Percentiles rank a stretch among this genome's conserved stretches.
phyloP scores from a whole-genome alignment of 2,113 vertebrate species.

The Promerops cafer region DNA sequence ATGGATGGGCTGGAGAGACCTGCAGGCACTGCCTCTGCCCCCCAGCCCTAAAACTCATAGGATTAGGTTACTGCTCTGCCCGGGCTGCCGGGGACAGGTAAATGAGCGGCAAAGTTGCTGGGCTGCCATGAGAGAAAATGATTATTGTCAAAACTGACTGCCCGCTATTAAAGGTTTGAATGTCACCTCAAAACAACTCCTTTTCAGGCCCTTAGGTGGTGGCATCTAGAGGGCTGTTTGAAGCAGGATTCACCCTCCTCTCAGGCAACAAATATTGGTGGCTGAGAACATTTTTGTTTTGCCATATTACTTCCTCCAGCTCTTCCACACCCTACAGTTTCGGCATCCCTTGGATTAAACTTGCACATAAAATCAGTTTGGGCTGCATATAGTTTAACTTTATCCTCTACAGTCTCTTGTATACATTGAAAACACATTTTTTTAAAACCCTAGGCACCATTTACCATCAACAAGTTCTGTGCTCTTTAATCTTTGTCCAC shows the following conservation, averaged over 20 bases:
- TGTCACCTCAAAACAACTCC: conserved; percentile 73
- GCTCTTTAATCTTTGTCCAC: not conserved
- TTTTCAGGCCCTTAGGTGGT: conserved; percentile 58
- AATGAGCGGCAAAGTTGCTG: conserved; percentile 52
- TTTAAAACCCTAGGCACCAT: conserved; percentile 41
- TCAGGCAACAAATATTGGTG: conserved; percentile 12
- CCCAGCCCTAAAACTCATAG: conserved; percentile 45
- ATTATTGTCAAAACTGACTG: conserved; percentile 66
- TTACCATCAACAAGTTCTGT: not conserved
- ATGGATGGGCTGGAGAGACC: conserved; percentile 63
- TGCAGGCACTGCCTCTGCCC: conserved; percentile 24
- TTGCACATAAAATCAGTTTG: conserved; percentile 46
- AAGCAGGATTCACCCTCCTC: conserved; percentile 18
- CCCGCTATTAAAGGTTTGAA: conserved; percentile 73
- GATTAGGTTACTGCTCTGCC: conserved; percentile 73
- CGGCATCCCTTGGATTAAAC: conserved; percentile 57
- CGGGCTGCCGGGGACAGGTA: conserved; percentile 69
- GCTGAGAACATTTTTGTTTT: conserved; percentile 45
- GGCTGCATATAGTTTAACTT: conserved; percentile 56
- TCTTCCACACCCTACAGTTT: not conserved
- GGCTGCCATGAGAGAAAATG: conserved; percentile 61
- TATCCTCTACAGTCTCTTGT: conserved; percentile 42
- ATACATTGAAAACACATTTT: conserved; percentile 46
- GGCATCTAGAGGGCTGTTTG: conserved; percentile 54
- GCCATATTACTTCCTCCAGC: not conserved